phyloP scores from a whole-genome alignment of 1,140 invertebrate genomes.

The Ladona fulva region DNA sequence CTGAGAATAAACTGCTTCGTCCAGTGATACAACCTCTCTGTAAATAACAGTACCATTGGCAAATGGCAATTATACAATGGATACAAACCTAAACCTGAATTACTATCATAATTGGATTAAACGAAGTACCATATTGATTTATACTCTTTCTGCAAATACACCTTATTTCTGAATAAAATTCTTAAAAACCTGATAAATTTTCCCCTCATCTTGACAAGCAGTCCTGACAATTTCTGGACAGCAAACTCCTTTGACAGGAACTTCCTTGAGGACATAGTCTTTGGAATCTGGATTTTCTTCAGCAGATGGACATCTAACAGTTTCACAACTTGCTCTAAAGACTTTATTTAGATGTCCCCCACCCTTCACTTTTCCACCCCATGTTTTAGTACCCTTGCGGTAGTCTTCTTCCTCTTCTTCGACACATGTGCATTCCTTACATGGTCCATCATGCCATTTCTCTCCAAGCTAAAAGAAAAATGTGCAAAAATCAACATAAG shows the following conservation, averaged over 20 bases:
- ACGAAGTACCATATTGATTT: not conserved
- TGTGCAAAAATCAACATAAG: no score
- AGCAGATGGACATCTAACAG: slow-evolving; percentile 36
- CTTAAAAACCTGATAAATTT: slow-evolving; percentile 39
- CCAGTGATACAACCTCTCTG: no score
- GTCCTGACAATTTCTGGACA: slow-evolving; percentile 47
- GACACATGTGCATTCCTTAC: slow-evolving; percentile 50
- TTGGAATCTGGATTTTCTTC: slow-evolving; percentile 32
- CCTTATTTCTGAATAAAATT: not conserved
- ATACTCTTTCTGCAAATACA: not conserved
- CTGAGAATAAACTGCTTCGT: no score
- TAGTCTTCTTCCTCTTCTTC: slow-evolving; percentile 24
- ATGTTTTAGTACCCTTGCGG: not conserved
- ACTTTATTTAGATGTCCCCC: not conserved
- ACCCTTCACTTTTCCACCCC: not conserved
- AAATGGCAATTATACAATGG: no score
- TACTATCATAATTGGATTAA: not conserved
- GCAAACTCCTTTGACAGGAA: slow-evolving; percentile 45
- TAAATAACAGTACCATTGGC: no score
- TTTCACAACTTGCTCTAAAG: slow-evolving; percentile 32
- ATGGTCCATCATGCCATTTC: slow-evolving; percentile 58
- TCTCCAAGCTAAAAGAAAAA: slow-evolving; percentile 36
- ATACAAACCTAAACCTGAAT: not conserved
- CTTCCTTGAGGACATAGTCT: slow-evolving; percentile 45
- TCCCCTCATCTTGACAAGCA: slow-evolving; percentile 49